phyloP scores from a whole-genome alignment of 1,140 invertebrate genomes.

The Megalopta genalis region DNA sequence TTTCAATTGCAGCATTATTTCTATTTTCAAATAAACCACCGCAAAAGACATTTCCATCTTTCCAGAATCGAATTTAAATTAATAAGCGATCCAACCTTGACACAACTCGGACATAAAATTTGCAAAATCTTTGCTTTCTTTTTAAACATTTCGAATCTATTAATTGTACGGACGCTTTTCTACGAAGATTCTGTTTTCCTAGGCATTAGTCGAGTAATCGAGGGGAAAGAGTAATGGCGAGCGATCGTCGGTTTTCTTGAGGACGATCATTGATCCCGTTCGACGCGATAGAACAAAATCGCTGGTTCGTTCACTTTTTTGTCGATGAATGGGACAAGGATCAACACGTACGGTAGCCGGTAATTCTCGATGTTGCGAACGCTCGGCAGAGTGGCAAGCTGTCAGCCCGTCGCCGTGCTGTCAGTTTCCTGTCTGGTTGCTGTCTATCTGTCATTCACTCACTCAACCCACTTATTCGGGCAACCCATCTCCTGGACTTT shows the following conservation, averaged over 20 bases:
- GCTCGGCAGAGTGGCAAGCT: slow-evolving; percentile 69
- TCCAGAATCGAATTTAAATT: no score
- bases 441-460: slow-evolving; percentile 76
- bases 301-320: slow-evolving; percentile 68
- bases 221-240: background rate
- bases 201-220: no score
- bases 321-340: slow-evolving; percentile 72
- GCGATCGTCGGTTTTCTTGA: slow-evolving; percentile 8
- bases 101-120: no score
- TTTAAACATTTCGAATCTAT: no score
- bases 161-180: no score
- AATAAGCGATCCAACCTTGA: no score
- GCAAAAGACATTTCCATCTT: no score
- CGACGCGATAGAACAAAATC: slow-evolving; percentile 52
- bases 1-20: no score
- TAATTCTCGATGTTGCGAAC: slow-evolving; percentile 72
- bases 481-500: slow-evolving; percentile 63
- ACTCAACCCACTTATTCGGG: slow-evolving; percentile 66
- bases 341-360: slow-evolving; percentile 75
- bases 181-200: no score
- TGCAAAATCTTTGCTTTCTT: no score
- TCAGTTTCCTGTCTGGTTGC: slow-evolving; percentile 78
- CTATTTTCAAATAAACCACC: no score
- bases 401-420: slow-evolving; percentile 75
- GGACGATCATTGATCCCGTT: slow-evolving; percentile 54